These are phyloP conservation scores for Elaphurus davidianus DNA, from an alignment of 2,113 vertebrate genomes.

Conservation along the genomic window DNA sequence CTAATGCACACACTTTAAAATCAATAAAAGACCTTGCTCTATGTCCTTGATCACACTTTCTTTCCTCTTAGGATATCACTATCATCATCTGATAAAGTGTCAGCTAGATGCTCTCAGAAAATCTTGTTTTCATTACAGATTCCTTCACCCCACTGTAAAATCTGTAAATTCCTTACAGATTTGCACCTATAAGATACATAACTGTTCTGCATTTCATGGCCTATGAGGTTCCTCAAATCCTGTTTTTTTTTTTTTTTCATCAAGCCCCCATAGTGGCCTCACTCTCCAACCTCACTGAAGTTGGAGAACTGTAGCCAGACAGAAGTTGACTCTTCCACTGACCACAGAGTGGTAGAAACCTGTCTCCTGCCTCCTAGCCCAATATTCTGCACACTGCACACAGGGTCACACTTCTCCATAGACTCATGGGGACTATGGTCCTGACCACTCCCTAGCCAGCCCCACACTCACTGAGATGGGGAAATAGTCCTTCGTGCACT, in stretches of 20 bases:
- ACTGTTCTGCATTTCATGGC: neutral
- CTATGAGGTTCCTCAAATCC: neutral
- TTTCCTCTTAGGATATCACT: neutral
- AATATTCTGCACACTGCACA: neutral
- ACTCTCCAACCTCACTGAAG: no score
- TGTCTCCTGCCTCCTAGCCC: neutral
- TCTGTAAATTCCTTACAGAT: neutral
- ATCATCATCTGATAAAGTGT: neutral
- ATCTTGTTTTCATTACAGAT: neutral
- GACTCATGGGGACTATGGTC: neutral
- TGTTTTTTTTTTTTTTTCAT: neutral
- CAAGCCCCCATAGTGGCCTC: neutral
- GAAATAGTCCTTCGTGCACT: conserved; percentile 72
- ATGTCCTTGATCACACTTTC: neutral
- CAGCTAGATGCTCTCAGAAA: neutral
- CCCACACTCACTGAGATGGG: conserved; percentile 87
- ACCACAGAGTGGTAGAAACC: fast-evolving
- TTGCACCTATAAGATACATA: neutral
- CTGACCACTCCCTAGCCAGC: neutral
- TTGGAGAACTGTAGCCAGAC: neutral
- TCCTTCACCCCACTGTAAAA: neutral
- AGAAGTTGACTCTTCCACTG: neutral
- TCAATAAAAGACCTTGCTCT: neutral
- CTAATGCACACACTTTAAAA: neutral
- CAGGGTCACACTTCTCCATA: neutral